These are phyloP conservation scores for Notoglanidium macrostoma DNA, from an alignment of 2,797 vertebrate genomes.

Conservation along the genomic window DNA sequence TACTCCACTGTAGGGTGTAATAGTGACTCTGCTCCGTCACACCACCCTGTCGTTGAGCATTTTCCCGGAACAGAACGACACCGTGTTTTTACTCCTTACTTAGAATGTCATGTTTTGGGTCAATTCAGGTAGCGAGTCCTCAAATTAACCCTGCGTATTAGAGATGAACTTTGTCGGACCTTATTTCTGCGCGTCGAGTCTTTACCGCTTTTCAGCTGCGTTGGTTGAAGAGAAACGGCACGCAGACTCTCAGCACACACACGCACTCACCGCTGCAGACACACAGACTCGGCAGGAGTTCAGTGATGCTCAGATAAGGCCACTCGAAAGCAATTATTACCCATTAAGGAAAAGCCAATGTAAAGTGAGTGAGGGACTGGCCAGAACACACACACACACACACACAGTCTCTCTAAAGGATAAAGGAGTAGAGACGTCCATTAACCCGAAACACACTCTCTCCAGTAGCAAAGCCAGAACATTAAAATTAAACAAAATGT, in stretches of 20 bases:
- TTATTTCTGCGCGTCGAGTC: not conserved
- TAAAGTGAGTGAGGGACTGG: conserved; percentile 53
- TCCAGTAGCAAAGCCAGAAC: conserved; percentile 13
- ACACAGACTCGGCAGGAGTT: conserved; percentile 47
- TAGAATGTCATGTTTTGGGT: not conserved
- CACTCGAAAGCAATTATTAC: conserved; percentile 71
- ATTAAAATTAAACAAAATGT: not conserved
- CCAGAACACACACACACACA: conserved; percentile 24
- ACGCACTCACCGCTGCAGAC: not conserved
- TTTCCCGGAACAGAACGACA: not conserved
- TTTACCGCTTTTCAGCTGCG: not conserved
- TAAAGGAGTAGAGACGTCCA: conserved; percentile 23
- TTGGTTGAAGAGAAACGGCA: not conserved
- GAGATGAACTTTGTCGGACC: not conserved
- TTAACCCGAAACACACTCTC: conserved; percentile 20
- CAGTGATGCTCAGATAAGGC: conserved; percentile 69
- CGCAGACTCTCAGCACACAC: not conserved
- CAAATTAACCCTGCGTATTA: not conserved
- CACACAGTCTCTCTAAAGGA: conserved; percentile 15
- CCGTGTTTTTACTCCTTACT: not conserved
- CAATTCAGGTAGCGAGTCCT: not conserved
- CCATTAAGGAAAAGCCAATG: conserved; percentile 73
- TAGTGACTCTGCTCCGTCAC: not conserved
- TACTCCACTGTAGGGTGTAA: not conserved
- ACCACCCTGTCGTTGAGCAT: not conserved